These are phyloP conservation scores for Pteromalus puparum DNA, from an alignment of 1,140 invertebrate species.

Conservation along the genomic window DNA sequence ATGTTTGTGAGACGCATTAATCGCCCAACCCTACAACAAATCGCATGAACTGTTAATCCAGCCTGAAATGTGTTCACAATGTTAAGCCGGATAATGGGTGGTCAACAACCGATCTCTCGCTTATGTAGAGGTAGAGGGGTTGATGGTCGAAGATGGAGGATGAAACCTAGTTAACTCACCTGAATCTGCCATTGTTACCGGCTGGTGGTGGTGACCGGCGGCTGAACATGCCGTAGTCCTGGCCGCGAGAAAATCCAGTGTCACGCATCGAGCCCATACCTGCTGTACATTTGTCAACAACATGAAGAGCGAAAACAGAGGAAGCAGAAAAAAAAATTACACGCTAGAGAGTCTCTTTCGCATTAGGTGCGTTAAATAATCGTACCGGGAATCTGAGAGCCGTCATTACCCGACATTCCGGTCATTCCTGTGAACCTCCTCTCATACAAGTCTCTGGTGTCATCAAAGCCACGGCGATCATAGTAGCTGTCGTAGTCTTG, in stretches of 20 bases:
- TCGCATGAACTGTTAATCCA: conserved; percentile 72
- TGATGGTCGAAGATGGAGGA: conserved; percentile 32
- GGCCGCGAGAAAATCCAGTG: conserved; percentile 74
- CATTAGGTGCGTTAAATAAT: not conserved
- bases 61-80: conserved; percentile 69
- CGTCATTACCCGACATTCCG: conserved; percentile 65
- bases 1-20: conserved; percentile 48
- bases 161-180: conserved; percentile 68
- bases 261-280: conserved; percentile 76
- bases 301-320: not conserved
- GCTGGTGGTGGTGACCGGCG: conserved; percentile 83
- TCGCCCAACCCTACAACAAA: conserved; percentile 66
- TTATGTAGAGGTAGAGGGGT: not conserved
- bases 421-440: conserved; percentile 83
- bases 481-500: conserved; percentile 90
- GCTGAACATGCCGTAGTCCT: conserved; percentile 86
- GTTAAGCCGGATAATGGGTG: conserved; percentile 69
- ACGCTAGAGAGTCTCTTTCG: not conserved
- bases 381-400: conserved; percentile 37
- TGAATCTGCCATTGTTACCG: conserved; percentile 75
- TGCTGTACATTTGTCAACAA: conserved; percentile 66
- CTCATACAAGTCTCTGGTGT: conserved; percentile 86
- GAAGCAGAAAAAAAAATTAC: not conserved
- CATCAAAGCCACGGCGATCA: conserved; percentile 84
- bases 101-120: conserved; percentile 44